Evolutionary conservation across 2,888 invertebrate species (phyloP), one percentile per base, ranked within the genome.

Genomic region (Baccha elongata): DNA sequence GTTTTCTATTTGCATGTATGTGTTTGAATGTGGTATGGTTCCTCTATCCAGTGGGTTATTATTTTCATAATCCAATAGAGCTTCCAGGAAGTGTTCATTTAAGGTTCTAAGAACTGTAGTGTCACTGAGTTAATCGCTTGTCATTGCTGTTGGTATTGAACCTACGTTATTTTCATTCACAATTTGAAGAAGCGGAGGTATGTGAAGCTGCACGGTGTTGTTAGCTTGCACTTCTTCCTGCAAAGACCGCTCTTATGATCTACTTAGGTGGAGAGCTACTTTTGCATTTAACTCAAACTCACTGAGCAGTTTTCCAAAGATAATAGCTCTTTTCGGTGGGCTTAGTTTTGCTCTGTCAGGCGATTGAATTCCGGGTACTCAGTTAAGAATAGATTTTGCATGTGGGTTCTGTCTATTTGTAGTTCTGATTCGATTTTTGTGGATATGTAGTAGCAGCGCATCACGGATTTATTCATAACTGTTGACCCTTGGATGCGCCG

Each of bases 251-350:
- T n/a, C 46, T 8, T 17, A 0, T 21, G 6, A 8, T 46, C 21
- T 17, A 8, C 19, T 19, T 44, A 46, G 3, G 23, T 46, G n/a
- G 8, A 10, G 46, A 23, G 46, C 21, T 46, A 3, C 46, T 23
- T 11, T n/a, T 23, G 0, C 21, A 6, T 46, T 11, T 21, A 46
- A 17, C 21, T 21, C 21, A 21, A 21, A 21, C 11, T 46, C 21
- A n/a, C 21, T 46, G 11, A 46, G 10, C 0, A 44, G 44, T 10
- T 44, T 44, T 44, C 44, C 10, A 3, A 19, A 5, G 3, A 21
- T 44, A 21, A 46, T 46, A 5, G 23, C 46, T n/a, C 46, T 46
- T 46, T 46, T 46, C 46, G 46, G 1, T 46, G 21, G 21, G 46
- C 46, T 21, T 11, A 4, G 46, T 46, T 46, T 46, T 46, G 46